A percentile compares a stretch with the other conserved stretches of the same genome.
Conservation (phyloP, 2,113 vertebrate genomes). For the Sterrhoptilus dennistouni region DNA sequence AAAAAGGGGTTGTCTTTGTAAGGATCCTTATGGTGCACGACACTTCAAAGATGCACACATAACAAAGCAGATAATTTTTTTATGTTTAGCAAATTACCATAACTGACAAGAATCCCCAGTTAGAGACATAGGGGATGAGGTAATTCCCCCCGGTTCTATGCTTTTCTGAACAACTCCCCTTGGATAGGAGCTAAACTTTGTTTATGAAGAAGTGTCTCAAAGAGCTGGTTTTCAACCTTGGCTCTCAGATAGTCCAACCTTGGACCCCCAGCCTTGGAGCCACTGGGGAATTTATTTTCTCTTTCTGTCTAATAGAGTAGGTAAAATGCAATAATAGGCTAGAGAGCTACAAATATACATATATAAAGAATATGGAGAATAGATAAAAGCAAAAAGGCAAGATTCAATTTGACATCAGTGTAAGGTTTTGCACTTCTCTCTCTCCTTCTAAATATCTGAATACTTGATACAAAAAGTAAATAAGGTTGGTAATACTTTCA, state of each 20-base stretch:
- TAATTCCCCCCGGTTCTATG: background rate
- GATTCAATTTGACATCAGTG: background rate
- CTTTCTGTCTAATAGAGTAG: background rate
- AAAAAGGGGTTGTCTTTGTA: background rate
- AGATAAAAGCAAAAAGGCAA: background rate
- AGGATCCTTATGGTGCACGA: background rate
- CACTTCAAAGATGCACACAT: background rate
- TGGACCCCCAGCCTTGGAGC: background rate
- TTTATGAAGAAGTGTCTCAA: background rate
- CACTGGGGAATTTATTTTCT: background rate
- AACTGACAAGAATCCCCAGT: background rate
- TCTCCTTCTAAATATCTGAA: background rate
- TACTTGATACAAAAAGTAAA: background rate
- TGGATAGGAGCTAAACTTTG: background rate
- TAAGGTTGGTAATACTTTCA: background rate
- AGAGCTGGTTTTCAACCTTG: background rate
- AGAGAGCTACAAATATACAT: background rate
- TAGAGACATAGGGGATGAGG: background rate
- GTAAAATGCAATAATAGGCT: background rate
- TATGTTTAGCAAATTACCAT: background rate
- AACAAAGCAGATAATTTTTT: background rate
- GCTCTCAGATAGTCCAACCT: background rate
- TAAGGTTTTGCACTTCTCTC: background rate
- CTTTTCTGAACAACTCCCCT: background rate
- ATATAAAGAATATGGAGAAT: background rate